These are phyloP conservation scores for Brachypalpus laphriformis DNA, from an alignment of 2,888 invertebrate species.

Conservation along the genomic window DNA sequence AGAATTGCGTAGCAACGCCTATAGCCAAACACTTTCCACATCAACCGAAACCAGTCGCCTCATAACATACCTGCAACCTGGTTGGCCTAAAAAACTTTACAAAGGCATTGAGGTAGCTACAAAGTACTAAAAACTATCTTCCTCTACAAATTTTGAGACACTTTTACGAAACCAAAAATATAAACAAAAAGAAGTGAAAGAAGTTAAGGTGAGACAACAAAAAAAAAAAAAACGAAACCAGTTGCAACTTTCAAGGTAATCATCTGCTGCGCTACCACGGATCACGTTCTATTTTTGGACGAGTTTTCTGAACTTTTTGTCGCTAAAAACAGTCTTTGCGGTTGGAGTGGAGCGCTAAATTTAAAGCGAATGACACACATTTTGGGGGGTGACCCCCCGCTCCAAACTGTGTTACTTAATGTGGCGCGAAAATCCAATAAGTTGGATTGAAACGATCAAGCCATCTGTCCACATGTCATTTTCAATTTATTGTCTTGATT, in stretches of 20 bases:
- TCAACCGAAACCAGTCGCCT: constrained; percentile 12
- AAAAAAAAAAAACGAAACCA: constrained; percentile 33
- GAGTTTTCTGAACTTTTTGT: constrained; percentile 46
- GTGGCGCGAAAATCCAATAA: constrained; percentile 31
- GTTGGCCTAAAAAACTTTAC: constrained; percentile 24
- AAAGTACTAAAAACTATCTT: constrained; percentile 25
- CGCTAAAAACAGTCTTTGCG: not conserved
- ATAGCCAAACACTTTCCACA: constrained; percentile 22
- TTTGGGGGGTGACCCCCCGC: not conserved
- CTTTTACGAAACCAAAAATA: not conserved
- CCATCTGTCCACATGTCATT: constrained; percentile 44
- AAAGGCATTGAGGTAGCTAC: constrained; percentile 16
- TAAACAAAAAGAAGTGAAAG: not conserved
- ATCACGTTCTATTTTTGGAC: constrained; percentile 66
- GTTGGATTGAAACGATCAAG: constrained; percentile 25
- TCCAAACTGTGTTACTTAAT: constrained; percentile 30
- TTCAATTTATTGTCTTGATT: constrained; percentile 44
- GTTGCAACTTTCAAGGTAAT: constrained; percentile 59
- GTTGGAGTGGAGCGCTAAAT: not conserved
- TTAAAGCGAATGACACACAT: constrained; percentile 48
- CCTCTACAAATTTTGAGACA: constrained; percentile 49
- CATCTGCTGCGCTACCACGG: constrained; percentile 32
- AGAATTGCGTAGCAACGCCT: too few relatives aligned
- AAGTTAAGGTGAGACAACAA: not conserved
- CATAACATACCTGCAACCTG: not conserved